Evolutionary conservation across 2,797 vertebrate genomes (phyloP), one percentile per base, ranked within the genome.

Genomic region (Chromis chromis): DNA sequence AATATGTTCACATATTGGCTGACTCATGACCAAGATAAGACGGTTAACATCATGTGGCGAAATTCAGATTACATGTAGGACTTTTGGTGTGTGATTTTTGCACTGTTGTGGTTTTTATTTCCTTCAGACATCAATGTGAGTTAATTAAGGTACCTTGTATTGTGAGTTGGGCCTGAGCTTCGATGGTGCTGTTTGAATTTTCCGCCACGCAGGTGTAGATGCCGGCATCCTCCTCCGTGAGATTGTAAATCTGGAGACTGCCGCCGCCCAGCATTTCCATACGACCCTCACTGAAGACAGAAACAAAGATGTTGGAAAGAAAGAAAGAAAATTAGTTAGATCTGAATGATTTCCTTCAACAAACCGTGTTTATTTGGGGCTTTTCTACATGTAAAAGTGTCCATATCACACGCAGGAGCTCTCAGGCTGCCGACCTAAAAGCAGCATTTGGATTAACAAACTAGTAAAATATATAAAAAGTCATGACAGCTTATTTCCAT

Each of bases 151-250:
- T 95, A 99, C 98, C 98, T 96, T 97, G 96, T 19, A 99, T 78
- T 1, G 81, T 76, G 77, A 99, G 96, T 33, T 97, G 96, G 21
- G 96, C 95, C 76, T 95, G 96, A 17, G 96, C 95, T 81, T 96
- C 94, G 16, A 95, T 82, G 1, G 96, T 97, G 62, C 93, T 86
- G 4, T 99, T 99, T 33, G 85, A 85, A 0, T 92, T 96, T 36
- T 96, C 95, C 0, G 93, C 97, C 70, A 95, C 65, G 87, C 98
- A 99, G 82, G 91, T 94, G 70, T 98, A 99, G 9, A 92, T 89
- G 9, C 97, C 98, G 0, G 86, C 92, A 0, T 99, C 97, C 3
- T 94, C 93, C 72, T 96, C 95, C 0, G 81, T 93, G 36, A 98
- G 84, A 10, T 95, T 96, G 13, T 65, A 91, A 86, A 99, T 95